These are phyloP conservation scores for Clarias batrachus DNA, from an alignment of 2,113 vertebrate species.

Conservation along the genomic window DNA sequence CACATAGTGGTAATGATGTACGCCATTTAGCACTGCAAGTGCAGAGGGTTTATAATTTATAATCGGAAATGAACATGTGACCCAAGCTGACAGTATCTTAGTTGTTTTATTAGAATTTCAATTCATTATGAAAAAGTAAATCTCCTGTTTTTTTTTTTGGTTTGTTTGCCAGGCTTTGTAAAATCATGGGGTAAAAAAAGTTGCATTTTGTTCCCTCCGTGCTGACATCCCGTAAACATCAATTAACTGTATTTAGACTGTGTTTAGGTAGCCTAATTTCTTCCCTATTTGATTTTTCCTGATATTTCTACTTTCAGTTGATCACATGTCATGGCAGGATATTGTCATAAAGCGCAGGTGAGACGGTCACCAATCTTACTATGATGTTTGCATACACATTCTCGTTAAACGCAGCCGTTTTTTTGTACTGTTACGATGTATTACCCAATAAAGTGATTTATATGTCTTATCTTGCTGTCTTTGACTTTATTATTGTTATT, in stretches of 20 bases:
- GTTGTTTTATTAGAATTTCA: background rate
- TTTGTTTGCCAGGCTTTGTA: background rate
- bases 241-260: slow-evolving; percentile 20
- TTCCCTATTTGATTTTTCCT: background rate
- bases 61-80: background rate
- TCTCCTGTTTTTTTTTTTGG: background rate
- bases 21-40: background rate
- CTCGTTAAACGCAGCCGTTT: slow-evolving; percentile 27
- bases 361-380: background rate
- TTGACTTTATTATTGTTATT: background rate
- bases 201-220: background rate
- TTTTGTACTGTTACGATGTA: slow-evolving; percentile 47
- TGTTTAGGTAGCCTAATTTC: slow-evolving; percentile 11
- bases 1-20: background rate
- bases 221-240: background rate
- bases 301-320: background rate
- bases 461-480: slow-evolving; percentile 36
- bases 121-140: background rate
- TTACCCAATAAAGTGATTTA: slow-evolving; percentile 54
- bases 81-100: background rate
- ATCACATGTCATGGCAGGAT: slow-evolving; percentile 16
- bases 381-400: slow-evolving; percentile 11
- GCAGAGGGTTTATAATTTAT: background rate
- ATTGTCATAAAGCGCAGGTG: background rate
- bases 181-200: background rate